Percentiles rank a stretch among this genome's conserved stretches.
Conservation (phyloP, 2,113 vertebrate genomes). For the Aptenodytes patagonicus region DNA sequence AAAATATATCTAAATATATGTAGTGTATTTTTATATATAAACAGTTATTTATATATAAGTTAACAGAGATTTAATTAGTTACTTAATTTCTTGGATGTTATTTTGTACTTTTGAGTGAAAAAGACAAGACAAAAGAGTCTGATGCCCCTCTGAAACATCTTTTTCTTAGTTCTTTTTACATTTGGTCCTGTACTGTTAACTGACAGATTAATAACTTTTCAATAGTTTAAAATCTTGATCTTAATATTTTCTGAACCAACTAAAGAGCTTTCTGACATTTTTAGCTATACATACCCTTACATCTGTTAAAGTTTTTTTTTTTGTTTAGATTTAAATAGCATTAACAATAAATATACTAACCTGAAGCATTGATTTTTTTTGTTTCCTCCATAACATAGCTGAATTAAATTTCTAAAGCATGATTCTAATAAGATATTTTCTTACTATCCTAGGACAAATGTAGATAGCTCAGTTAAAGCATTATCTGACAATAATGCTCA, state of each 20-base stretch:
- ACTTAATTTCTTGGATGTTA: not conserved
- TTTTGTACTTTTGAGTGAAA: not conserved
- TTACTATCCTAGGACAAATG: not conserved
- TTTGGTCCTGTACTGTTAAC: not conserved
- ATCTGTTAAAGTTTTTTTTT: not conserved
- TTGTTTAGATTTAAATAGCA: not conserved
- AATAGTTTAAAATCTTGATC: not conserved
- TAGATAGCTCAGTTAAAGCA: not conserved
- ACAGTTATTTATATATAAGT: not conserved
- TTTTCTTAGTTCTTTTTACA: not conserved
- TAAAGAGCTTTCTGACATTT: not conserved
- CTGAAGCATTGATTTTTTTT: not conserved
- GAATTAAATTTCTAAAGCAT: not conserved
- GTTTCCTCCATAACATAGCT: not conserved
- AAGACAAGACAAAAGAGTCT: not conserved
- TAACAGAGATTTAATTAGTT: not conserved
- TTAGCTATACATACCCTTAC: not conserved
- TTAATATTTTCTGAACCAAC: not conserved
- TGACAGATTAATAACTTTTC: not conserved
- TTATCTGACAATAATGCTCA: not conserved
- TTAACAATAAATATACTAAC: not conserved
- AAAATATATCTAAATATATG: not conserved
- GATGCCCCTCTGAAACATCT: not conserved
- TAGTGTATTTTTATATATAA: not conserved
- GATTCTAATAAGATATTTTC: not conserved